phyloP scores from a whole-genome alignment of 2,797 vertebrate genomes.

The Chrysocyon brachyurus region DNA sequence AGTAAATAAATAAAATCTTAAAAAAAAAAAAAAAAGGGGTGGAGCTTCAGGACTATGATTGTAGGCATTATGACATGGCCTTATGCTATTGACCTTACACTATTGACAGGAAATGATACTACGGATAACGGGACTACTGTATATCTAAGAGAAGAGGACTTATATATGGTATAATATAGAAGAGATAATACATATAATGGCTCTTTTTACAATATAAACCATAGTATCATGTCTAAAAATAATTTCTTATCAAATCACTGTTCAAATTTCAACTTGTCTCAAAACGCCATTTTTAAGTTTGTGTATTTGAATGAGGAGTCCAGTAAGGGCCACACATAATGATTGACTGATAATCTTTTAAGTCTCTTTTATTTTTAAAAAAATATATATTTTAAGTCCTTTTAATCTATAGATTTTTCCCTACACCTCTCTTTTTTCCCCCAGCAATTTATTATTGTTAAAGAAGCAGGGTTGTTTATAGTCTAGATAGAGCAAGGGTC shows the following conservation, averaged over 20 bases:
- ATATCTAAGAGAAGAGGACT: neutral
- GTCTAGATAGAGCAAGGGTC: neutral
- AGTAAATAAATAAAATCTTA: too few relatives aligned
- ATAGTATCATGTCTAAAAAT: neutral
- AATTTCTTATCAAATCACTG: neutral
- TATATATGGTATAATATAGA: neutral
- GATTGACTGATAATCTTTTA: neutral
- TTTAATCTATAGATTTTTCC: neutral
- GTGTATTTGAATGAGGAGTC: neutral
- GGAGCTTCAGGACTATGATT: neutral
- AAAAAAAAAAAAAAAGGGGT: too few relatives aligned
- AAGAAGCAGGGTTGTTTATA: neutral
- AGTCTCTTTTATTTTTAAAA: neutral
- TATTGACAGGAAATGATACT: neutral
- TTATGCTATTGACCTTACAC: neutral
- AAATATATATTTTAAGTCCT: neutral
- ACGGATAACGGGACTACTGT: fast-evolving
- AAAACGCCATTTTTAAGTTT: neutral
- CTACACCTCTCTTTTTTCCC: neutral
- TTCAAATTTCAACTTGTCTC: neutral
- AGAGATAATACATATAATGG: neutral
- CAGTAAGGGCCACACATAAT: neutral
- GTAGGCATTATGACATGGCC: neutral
- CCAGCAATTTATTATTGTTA: neutral
- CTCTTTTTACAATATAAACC: neutral